Conservation (phyloP, 2,888 invertebrate genomes). For the Galeruca laticollis region DNA sequence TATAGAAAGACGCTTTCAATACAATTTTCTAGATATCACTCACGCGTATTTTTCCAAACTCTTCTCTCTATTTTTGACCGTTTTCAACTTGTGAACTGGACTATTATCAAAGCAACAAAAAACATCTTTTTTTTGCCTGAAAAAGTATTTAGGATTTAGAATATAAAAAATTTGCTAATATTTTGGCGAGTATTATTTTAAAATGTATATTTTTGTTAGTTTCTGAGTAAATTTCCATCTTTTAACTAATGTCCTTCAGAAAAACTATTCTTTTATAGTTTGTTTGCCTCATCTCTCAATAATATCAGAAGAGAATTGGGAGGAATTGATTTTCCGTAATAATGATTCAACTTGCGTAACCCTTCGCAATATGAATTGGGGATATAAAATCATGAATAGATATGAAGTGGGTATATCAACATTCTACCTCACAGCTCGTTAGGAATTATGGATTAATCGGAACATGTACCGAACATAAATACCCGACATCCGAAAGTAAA, state of each 20-base stretch:
- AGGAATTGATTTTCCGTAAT: neutral
- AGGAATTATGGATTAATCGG: conserved; percentile 31
- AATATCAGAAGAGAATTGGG: neutral
- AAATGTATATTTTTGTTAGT: no score
- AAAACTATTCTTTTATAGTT: neutral
- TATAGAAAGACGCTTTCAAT: no score
- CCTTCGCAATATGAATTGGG: neutral
- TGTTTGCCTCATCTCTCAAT: neutral
- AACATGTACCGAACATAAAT: conserved; percentile 33
- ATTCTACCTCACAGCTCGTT: conserved; percentile 31
- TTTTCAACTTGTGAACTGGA: no score
- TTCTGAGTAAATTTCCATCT: neutral
- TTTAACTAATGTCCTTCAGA: neutral
- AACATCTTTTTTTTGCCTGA: no score
- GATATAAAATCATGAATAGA: neutral
- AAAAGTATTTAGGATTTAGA: no score
- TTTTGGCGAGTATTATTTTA: neutral
- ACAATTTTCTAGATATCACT: no score
- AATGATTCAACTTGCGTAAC: neutral
- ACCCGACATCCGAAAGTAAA: conserved; percentile 31
- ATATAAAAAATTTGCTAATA: no score
- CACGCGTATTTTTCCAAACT: no score
- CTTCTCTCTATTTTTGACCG: no score
- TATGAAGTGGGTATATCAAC: conserved; percentile 15
- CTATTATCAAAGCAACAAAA: no score